phyloP scores from a whole-genome alignment of 2,113 vertebrate genomes.

The Poecile atricapillus region DNA sequence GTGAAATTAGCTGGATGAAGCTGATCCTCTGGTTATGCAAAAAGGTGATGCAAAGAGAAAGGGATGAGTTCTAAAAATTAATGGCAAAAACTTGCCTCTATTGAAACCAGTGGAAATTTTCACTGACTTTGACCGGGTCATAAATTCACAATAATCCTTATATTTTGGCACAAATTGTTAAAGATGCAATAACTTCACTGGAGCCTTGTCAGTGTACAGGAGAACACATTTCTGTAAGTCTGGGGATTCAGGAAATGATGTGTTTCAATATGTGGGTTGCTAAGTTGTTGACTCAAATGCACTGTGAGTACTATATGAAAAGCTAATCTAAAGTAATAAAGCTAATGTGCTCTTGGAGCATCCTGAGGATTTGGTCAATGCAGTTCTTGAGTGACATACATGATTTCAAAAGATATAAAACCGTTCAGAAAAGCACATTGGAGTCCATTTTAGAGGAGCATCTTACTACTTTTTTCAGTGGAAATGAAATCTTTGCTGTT shows the following conservation, averaged over 20 bases:
- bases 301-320: not conserved
- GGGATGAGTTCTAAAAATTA: not conserved
- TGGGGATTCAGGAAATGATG: not conserved
- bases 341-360: not conserved
- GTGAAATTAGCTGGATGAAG: not conserved
- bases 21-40: not conserved
- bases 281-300: not conserved
- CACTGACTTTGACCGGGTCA: not conserved
- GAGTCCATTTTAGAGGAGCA: not conserved
- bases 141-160: not conserved
- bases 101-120: not conserved
- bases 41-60: not conserved
- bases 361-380: slow-evolving; percentile 7
- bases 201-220: not conserved
- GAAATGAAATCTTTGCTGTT: not conserved
- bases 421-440: not conserved
- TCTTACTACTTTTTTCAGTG: not conserved
- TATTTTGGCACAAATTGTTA: not conserved
- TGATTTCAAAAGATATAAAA: slow-evolving; percentile 10
- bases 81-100: not conserved
- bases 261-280: not conserved
- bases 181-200: not conserved
- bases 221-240: not conserved
- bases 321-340: slow-evolving; percentile 38
- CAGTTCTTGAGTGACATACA: not conserved